Percentiles rank a stretch among this genome's conserved stretches.
phyloP scores from a whole-genome alignment of 2,888 invertebrate genomes.

The Hermaeophaga mercurialis region DNA sequence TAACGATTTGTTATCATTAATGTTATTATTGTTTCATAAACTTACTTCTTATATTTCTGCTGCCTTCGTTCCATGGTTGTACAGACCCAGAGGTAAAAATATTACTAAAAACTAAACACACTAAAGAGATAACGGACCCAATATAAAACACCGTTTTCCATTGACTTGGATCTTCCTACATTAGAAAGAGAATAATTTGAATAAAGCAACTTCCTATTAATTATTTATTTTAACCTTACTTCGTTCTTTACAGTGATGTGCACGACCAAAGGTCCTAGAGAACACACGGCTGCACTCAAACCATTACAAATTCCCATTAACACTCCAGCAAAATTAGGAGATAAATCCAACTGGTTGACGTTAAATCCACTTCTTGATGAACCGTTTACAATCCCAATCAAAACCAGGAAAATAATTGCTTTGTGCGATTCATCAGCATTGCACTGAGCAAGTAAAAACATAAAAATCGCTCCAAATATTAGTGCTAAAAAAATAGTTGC shows the following conservation, averaged over 20 bases:
- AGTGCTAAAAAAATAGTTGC: slow-evolving; percentile 3
- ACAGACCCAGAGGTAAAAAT: slow-evolving; percentile 14
- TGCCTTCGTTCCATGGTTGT: slow-evolving; percentile 17
- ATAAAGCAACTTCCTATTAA: background rate
- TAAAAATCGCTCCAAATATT: background rate
- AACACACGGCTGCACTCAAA: slow-evolving; percentile 74
- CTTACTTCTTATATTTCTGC: slow-evolving; percentile 14
- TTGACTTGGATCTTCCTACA: slow-evolving; percentile 9
- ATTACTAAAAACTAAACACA: slow-evolving; percentile 1
- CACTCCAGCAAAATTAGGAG: slow-evolving; percentile 81
- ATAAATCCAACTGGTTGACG: slow-evolving; percentile 81
- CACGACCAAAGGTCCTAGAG: slow-evolving; percentile 47
- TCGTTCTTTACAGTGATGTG: background rate
- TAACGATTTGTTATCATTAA: too few species aligned
- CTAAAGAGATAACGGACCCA: background rate
- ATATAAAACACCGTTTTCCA: slow-evolving; percentile 17
- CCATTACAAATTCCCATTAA: slow-evolving; percentile 85
- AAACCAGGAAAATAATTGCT: background rate
- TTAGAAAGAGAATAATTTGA: too few species aligned
- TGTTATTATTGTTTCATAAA: too few species aligned
- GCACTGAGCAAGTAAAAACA: background rate
- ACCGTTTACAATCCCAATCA: background rate
- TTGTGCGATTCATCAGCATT: background rate
- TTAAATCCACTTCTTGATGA: slow-evolving; percentile 74
- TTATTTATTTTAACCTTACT: background rate